Base-by-base conservation (phyloP, 2,888 invertebrate genomes). In the Mellilla xanthometata region DNA sequence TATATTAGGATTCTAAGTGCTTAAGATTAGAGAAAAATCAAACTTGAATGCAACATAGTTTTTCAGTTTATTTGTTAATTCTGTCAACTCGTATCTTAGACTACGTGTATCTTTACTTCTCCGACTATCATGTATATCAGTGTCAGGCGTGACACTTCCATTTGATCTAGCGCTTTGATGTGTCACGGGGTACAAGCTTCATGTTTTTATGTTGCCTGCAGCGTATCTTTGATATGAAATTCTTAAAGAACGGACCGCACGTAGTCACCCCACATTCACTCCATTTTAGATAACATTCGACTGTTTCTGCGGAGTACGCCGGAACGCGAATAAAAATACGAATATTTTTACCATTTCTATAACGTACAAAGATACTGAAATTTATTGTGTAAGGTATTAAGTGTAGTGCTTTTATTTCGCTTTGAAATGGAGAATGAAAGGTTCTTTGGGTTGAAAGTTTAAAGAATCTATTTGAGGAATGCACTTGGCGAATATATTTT, bases 261-360 rank as follows among this genome's bases (percentile, higher is more conserved):
- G 79, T 81, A 80, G 61, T 62, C 57, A 66, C 64, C 68, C 64
- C 71, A 60, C 71, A 77, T 77, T 76, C 74, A 72, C 80, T 81
- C 82, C 84, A 84, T 81, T 82, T 81, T 74, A 83, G 81, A 83
- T 83, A 84, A 75, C 74, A 69, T 85, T 84, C 78, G 76, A 79
- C 77, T 83, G 76, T 78, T 81, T 68, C 73, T 72, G 62, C 60
- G 58, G 65, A 56, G 59, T n/a, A n/a, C 63, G 62, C 59, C 64
- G 65, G 67, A 77, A 75, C 78, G 69, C 63, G 76, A 80, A 79
- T 81, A 81, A 79, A 82, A 78, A 75, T 79, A 76, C 60, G 74
- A 76, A 79, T 76, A 71, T 78, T 72, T n/a, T 80, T 75, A 75
- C 68, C 68, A 59, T 69, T 68, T 61, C 55, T 61, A 58, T 49